These are phyloP conservation scores for Hafferia zeledoni DNA, from an alignment of 2,797 vertebrate species.

Conservation along the genomic window DNA sequence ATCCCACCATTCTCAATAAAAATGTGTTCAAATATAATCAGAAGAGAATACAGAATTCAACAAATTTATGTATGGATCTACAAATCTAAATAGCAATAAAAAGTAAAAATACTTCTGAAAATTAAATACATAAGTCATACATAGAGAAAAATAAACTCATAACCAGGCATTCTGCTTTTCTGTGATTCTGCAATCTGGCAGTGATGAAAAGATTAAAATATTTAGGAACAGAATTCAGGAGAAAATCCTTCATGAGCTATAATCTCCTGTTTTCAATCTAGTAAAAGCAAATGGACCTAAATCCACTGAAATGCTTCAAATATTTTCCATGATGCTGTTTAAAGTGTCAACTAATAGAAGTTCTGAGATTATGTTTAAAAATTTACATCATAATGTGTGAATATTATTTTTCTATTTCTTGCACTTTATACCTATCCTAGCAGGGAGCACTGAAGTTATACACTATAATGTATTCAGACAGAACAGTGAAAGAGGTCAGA, in stretches of 20 bases:
- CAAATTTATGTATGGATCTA: background rate
- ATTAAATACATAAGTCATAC: background rate
- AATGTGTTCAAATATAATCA: background rate
- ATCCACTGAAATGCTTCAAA: background rate
- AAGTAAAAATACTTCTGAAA: background rate
- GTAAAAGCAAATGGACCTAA: constrained; percentile 33
- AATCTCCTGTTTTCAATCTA: constrained; percentile 37
- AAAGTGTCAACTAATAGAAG: background rate
- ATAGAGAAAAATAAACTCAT: background rate
- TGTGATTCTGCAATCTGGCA: constrained; percentile 6
- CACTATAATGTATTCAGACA: background rate
- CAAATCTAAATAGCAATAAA: background rate
- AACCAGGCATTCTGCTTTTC: background rate
- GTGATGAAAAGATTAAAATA: constrained; percentile 50
- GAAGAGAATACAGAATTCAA: background rate
- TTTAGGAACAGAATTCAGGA: background rate
- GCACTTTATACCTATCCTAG: constrained; percentile 22
- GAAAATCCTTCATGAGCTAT: constrained; percentile 35
- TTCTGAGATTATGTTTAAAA: background rate
- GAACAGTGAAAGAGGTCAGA: constrained; percentile 24
- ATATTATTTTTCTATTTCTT: background rate
- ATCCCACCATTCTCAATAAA: background rate
- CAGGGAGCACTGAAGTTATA: constrained; percentile 27
- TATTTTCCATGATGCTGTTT: background rate
- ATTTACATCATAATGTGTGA: background rate